A percentile compares a stretch with the other conserved stretches of the same genome.
Evolutionary conservation across 2,797 vertebrate genomes (phyloP).

Genomic region (Phylloscopus collybita): DNA sequence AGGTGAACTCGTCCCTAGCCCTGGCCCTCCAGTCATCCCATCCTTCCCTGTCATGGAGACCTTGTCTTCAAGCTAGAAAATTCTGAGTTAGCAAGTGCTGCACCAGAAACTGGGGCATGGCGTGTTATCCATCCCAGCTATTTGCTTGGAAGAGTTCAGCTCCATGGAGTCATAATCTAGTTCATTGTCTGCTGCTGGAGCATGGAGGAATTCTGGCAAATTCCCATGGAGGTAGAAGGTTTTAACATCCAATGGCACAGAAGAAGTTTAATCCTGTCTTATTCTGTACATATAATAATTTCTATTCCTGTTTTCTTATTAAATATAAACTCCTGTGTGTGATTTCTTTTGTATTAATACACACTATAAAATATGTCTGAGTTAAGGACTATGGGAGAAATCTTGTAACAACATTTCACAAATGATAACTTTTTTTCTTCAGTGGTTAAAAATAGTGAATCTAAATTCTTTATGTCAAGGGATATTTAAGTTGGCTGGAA

Average conservation of each 20-base stretch:
- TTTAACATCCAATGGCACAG: neutral
- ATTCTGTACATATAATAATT: neutral
- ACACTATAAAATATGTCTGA: neutral
- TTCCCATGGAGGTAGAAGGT: neutral
- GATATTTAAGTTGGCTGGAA: conserved; percentile 51
- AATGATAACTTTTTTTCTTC: conserved; percentile 12
- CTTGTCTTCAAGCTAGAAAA: neutral
- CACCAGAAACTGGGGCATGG: neutral
- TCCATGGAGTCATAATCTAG: conserved; percentile 18
- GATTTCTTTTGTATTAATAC: neutral
- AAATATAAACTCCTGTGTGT: neutral
- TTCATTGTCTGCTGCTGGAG: conserved; percentile 21
- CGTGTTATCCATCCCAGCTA: conserved; percentile 7
- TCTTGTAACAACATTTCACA: conserved; percentile 40
- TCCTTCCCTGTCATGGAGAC: neutral
- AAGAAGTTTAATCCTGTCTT: neutral
- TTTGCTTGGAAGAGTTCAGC: conserved; percentile 32
- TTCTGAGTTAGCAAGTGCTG: neutral
- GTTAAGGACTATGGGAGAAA: conserved; percentile 32
- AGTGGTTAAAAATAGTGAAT: conserved; percentile 53
- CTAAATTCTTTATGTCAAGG: conserved; percentile 41
- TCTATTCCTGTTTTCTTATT: conserved; percentile 4
- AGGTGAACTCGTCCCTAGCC: neutral
- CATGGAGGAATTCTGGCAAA: conserved; percentile 23
- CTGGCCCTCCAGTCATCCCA: neutral